A percentile compares a stretch with the other conserved stretches of the same genome.
phyloP scores from a whole-genome alignment of 2,113 vertebrate species.

The Phrynocephalus versicolor region DNA sequence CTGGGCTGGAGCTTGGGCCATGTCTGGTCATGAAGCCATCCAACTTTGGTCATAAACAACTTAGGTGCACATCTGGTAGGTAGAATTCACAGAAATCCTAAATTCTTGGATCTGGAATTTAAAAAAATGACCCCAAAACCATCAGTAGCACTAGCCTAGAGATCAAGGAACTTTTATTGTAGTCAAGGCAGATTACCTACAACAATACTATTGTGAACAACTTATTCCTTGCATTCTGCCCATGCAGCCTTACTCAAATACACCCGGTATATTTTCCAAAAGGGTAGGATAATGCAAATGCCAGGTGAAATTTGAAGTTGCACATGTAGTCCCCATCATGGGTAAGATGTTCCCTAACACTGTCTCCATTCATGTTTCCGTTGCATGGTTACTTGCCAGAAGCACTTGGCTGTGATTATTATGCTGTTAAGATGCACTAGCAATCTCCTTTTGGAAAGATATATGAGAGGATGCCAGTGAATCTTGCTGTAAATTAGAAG shows the following conservation, averaged over 20 bases:
- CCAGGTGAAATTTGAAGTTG: background rate
- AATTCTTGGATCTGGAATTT: no score
- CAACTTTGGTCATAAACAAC: no score
- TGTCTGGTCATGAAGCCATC: no score
- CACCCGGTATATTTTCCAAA: background rate
- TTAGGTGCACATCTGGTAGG: no score
- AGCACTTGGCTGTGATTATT: background rate
- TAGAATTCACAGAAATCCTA: no score
- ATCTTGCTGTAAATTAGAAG: background rate
- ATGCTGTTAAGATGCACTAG: background rate
- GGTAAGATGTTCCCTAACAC: background rate
- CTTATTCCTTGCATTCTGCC: no score
- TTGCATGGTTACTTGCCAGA: background rate
- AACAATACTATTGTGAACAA: no score
- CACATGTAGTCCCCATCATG: background rate
- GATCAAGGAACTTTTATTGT: background rate
- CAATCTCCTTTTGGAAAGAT: background rate
- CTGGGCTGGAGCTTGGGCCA: no score
- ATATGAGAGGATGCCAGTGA: background rate
- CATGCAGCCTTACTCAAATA: background rate
- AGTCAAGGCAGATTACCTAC: background rate
- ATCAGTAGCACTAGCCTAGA: no score
- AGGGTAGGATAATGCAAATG: background rate
- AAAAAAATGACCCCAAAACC: no score
- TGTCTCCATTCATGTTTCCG: background rate